Conservation (phyloP, 2,888 invertebrate species). For the Patella pellucida region DNA sequence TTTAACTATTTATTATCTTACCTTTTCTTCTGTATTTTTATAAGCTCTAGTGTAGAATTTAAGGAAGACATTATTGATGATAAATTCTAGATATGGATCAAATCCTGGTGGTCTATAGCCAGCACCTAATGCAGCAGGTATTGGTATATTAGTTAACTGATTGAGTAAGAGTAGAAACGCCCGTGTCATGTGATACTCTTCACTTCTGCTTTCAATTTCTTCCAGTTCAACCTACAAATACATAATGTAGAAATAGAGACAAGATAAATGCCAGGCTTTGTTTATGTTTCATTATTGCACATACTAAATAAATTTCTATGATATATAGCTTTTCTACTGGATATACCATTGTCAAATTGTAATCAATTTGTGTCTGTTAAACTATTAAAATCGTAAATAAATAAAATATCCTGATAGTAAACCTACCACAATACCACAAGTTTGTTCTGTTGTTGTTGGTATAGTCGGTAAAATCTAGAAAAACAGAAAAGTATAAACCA, state of each 20-base stretch:
- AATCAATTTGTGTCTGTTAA: too few species aligned
- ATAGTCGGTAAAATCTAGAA: conserved; percentile 61
- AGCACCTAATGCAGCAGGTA: conserved; percentile 78
- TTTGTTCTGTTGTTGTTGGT: conserved; percentile 32
- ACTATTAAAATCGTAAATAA: too few species aligned
- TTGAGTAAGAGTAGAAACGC: conserved; percentile 84
- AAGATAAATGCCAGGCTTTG: too few species aligned
- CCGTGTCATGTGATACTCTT: conserved; percentile 89
- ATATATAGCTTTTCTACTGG: too few species aligned
- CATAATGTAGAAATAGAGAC: neutral
- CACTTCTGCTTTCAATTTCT: conserved; percentile 91
- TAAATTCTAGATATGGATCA: conserved; percentile 89
- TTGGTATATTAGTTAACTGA: conserved; percentile 76
- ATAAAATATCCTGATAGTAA: neutral
- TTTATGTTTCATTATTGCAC: too few species aligned
- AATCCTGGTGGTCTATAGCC: conserved; percentile 87
- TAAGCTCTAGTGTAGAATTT: conserved; percentile 86
- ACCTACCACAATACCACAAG: conserved; percentile 57
- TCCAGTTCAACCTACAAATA: conserved; percentile 86
- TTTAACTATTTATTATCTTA: conserved; percentile 26
- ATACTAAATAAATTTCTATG: too few species aligned
- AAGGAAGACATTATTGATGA: conserved; percentile 83
- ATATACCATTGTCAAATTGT: too few species aligned
- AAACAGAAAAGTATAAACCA: neutral
- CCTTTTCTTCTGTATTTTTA: conserved; percentile 82